phyloP scores from a whole-genome alignment of 64 coral and sea anemone genomes.

The Orbicella faveolata region DNA sequence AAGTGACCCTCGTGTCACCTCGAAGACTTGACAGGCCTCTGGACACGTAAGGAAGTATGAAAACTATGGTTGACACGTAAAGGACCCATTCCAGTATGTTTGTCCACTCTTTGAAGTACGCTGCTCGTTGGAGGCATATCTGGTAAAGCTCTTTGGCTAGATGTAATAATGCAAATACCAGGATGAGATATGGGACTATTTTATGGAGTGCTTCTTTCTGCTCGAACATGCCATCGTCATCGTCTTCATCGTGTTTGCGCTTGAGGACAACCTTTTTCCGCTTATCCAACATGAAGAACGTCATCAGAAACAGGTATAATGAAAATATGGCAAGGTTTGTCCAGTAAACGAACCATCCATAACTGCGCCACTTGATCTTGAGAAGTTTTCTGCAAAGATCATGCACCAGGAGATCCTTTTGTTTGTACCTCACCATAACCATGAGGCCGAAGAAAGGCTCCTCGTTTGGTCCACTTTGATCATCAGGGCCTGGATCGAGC shows the following conservation, averaged over 20 bases:
- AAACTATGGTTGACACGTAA: conserved; percentile 39
- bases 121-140: conserved; percentile 4
- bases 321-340: conserved; percentile 40
- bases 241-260: neutral
- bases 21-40: neutral
- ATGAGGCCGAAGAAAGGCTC: conserved; percentile 30
- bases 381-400: conserved; percentile 57
- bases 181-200: neutral
- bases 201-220: conserved; percentile 2
- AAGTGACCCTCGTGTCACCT: conserved; percentile 3
- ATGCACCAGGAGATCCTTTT: conserved; percentile 54
- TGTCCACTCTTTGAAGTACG: conserved; percentile 38
- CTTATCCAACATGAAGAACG: conserved; percentile 26
- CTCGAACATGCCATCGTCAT: conserved; percentile 10
- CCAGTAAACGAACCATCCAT: conserved; percentile 56
- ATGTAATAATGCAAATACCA: conserved; percentile 39
- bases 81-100: conserved; percentile 62
- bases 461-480: conserved; percentile 14
- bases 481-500: conserved; percentile 66
- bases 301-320: conserved; percentile 23
- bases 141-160: conserved; percentile 60
- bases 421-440: conserved; percentile 49
- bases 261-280: conserved; percentile 18
- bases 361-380: conserved; percentile 55
- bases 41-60: conserved; percentile 36